These are phyloP conservation scores for Peromyscus eremicus DNA, from an alignment of 2,797 vertebrate genomes.

Conservation along the genomic window DNA sequence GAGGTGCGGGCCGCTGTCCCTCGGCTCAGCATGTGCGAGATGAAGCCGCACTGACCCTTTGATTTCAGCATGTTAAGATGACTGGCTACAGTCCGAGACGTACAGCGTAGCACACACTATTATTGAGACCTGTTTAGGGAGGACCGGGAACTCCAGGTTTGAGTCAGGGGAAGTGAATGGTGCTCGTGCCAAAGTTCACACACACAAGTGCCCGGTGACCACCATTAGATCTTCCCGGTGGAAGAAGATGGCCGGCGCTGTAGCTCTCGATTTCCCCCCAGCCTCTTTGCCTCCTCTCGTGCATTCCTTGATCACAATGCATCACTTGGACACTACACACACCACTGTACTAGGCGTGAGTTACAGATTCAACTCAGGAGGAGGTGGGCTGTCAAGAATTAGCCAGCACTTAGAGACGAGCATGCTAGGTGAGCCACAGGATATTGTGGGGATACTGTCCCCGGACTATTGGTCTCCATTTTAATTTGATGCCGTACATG, in stretches of 20 bases:
- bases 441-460: not conserved
- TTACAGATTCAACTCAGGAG: not conserved
- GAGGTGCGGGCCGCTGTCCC: not conserved
- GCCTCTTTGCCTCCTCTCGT: not conserved
- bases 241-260: not conserved
- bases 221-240: not conserved
- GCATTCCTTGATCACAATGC: not conserved
- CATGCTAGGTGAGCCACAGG: not conserved
- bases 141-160: not conserved
- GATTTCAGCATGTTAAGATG: not conserved
- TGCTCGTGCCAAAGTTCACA: accelerated
- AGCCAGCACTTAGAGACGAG: accelerated
- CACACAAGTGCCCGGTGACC: too few species aligned
- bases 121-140: not conserved
- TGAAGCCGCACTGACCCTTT: not conserved
- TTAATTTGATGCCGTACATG: not conserved
- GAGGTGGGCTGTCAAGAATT: not conserved
- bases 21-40: not conserved
- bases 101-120: accelerated
- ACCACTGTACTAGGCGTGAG: not conserved
- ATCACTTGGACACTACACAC: not conserved
- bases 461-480: not conserved
- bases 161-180: not conserved
- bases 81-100: accelerated
- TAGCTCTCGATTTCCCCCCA: not conserved